Evolutionary conservation across 2,888 invertebrate genomes (phyloP), one percentile per base, ranked within the genome.

Genomic region (Eustalomyia histrio): DNA sequence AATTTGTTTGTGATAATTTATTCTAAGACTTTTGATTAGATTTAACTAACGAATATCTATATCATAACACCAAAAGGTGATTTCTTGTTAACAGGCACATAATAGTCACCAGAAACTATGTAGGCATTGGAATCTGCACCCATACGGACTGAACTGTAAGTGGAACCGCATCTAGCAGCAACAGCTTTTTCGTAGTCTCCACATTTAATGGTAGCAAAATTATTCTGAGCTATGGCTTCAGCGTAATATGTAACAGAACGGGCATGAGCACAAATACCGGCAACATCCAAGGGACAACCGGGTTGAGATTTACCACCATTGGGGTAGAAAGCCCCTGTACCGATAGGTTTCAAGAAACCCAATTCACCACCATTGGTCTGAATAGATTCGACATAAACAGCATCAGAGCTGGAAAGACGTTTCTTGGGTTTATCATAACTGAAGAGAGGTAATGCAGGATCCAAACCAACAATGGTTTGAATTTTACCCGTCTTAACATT

Each of bases 391-490:
- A 90, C 89, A 33, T 90, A 90, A n/a, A 39, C 73, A 17, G 89
- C 90, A 84, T 90, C 90, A 16, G 47, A 75, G 24, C 79, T 74
- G 60, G 50, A 76, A 6, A 90, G 78, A 18, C 90, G 86, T 29
- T 86, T 84, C 24, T 43, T 80, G 43, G 87, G 85, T 3, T 81
- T 79, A 2, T 86, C 79, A 52, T 85, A 86, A 65, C 67, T 83
- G 84, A 86, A 90, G 8, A 88, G 79, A 10, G 89, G 88, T n/a
- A 85, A 90, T n/a, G n/a, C n/a, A n/a, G n/a, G n/a, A n/a, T n/a
- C n/a, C n/a, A n/a, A n/a, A n/a, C n/a, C n/a, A n/a, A 93, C 92
- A 65, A 93, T 93, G 17, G 93, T 92, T 85, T 93, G 92, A 67
- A 93, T 90, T 61, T 92, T 91, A 35, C 93, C 93, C 84, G 91